A percentile compares a stretch with the other conserved stretches of the same genome.
These are phyloP conservation scores for Coregonus ussuriensis DNA, from an alignment of 2,797 vertebrate genomes.

Conservation along the genomic window DNA sequence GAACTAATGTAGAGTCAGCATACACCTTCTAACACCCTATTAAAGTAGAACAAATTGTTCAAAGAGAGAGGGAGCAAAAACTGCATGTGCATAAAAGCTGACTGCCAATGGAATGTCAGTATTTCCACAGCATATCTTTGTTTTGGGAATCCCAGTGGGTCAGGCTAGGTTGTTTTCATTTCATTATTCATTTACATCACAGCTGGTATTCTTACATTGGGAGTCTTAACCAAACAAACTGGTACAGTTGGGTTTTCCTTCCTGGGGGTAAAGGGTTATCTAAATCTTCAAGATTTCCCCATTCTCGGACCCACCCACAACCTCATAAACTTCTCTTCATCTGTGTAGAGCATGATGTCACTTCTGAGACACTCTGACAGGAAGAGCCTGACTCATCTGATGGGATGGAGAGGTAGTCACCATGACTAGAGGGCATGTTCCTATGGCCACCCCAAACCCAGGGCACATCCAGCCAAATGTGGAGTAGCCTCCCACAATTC, in stretches of 20 bases:
- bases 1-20: conserved; percentile 32
- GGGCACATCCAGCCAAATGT: background rate
- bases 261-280: background rate
- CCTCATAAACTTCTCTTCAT: background rate
- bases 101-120: conserved; percentile 22
- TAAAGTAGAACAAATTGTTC: conserved; percentile 44
- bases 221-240: background rate
- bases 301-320: background rate
- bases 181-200: conserved; percentile 2
- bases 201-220: background rate
- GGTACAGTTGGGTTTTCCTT: background rate
- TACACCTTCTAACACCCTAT: conserved; percentile 34
- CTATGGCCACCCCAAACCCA: conserved; percentile 39
- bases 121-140: conserved; percentile 33
- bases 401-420: conserved; percentile 36
- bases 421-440: conserved; percentile 44
- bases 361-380: conserved; percentile 30
- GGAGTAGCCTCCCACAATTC: background rate
- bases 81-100: conserved; percentile 40
- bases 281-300: background rate
- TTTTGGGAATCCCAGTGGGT: conserved; percentile 23
- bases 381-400: conserved; percentile 50
- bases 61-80: conserved; percentile 22
- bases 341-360: conserved; percentile 16
- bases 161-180: conserved; percentile 15